Base-by-base conservation (phyloP, 2,797 vertebrate genomes). In the Gambusia yucatana region DNA sequence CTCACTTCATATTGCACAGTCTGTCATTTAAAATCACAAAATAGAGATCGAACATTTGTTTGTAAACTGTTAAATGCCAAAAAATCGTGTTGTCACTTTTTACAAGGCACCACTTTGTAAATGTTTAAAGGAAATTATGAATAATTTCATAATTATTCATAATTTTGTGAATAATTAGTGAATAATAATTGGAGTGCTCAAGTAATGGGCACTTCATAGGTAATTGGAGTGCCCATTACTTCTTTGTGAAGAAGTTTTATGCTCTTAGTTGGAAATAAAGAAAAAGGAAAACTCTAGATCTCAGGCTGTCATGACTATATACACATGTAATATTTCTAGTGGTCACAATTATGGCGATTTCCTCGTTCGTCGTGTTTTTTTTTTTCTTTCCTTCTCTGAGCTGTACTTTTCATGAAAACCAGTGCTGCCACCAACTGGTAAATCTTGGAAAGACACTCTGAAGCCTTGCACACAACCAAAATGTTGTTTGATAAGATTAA, bases 341-440 rank as follows among this genome's bases (percentile, higher is more conserved):
- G 20, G 36, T 43, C 65, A 44, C 11, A 69, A 69, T 67, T 41
- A 67, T 41, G 20, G 8, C 25, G 1, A 67, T 10, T 41, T 20
- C 33, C 33, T 39, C 9, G 22, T 28, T 65, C 13, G 14, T 41
- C 0, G 3, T 4, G 2, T 25, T 22, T 48, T 48, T 48, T 48
- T 5, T 55, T 57, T n/a, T 55, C 70, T 20, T 73, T 65, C 63
- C 52, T 39, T 77, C 33, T 63, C 28, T 7, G 17, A 72, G 33
- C 48, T 61, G 55, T 0, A 5, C 48, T n/a, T 69, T 57, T 13
- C 2, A 20, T 36, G 71, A 91, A 82, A 87, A 82, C 43, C 88
- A 87, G 70, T 95, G 91, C 91, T 92, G 93, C 92, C 95, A 92
- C 88, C 94, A 87, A 3, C 88, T 93, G 95, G 92, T 84, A 36